Evolutionary conservation across 2,797 vertebrate genomes (phyloP).

Genomic region (Poeciliopsis paucimaculata): DNA sequence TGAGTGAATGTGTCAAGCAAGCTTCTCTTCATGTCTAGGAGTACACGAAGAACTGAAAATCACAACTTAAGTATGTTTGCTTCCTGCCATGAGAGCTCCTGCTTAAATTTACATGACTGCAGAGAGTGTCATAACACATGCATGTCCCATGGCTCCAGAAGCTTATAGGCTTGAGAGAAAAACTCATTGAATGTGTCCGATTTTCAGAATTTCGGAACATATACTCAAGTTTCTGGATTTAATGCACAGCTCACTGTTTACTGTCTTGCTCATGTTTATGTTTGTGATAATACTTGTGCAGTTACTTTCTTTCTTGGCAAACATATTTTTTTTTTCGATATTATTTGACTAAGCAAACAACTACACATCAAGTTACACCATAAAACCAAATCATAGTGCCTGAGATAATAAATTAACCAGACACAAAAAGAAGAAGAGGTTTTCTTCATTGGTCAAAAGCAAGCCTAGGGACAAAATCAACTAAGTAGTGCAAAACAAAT

Average conservation of each 20-base stretch:
- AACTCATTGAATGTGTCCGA: constrained; percentile 30
- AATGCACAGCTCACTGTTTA: not conserved
- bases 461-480: not conserved
- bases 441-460: not conserved
- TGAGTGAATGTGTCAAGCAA: constrained; percentile 19
- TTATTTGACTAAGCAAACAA: constrained; percentile 16
- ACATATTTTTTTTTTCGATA: constrained; percentile 17
- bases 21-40: constrained; percentile 27
- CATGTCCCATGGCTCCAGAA: constrained; percentile 74
- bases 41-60: constrained; percentile 61
- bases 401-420: not conserved
- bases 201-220: constrained; percentile 29
- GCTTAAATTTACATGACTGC: constrained; percentile 79
- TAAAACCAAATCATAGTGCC: not conserved
- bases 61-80: constrained; percentile 72
- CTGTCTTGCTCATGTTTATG: not conserved
- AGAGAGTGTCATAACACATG: constrained; percentile 77
- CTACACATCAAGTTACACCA: constrained; percentile 21
- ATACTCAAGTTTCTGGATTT: constrained; percentile 12
- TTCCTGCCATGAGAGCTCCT: constrained; percentile 67
- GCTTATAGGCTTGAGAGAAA: constrained; percentile 44
- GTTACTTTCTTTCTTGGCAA: constrained; percentile 1
- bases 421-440: not conserved
- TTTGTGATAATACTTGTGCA: constrained; percentile 27
- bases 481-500: not conserved